These are phyloP conservation scores for Drosophila persimilis DNA, from an alignment of 1,140 invertebrate genomes.

Conservation along the genomic window DNA sequence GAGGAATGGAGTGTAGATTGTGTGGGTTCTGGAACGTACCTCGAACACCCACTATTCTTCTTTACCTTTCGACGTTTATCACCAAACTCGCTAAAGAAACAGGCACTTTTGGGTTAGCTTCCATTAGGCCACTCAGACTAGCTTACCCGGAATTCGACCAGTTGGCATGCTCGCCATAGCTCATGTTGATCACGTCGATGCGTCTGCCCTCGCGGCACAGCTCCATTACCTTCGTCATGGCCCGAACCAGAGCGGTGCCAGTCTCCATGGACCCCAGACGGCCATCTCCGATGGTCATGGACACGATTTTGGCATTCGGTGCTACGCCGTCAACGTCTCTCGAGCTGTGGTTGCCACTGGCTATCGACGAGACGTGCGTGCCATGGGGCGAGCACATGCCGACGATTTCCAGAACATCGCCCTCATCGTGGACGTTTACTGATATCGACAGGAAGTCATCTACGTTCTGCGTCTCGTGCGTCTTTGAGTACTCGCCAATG, in stretches of 20 bases:
- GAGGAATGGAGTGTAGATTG: slow-evolving; percentile 33
- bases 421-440: slow-evolving; percentile 96
- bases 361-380: slow-evolving; percentile 98
- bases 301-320: slow-evolving; percentile 97
- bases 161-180: slow-evolving; percentile 97
- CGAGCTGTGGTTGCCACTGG: slow-evolving; percentile 94
- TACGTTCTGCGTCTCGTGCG: slow-evolving; percentile 91
- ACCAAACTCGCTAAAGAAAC: slow-evolving; percentile 32
- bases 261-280: slow-evolving; percentile 97
- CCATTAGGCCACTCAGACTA: slow-evolving; percentile 9
- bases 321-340: slow-evolving; percentile 97
- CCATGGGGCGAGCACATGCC: slow-evolving; percentile 96
- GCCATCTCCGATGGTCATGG: slow-evolving; percentile 95
- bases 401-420: slow-evolving; percentile 96
- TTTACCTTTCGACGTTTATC: slow-evolving; percentile 41
- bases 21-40: slow-evolving; percentile 30
- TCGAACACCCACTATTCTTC: slow-evolving; percentile 32
- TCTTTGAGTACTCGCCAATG: slow-evolving; percentile 93
- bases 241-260: slow-evolving; percentile 93
- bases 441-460: slow-evolving; percentile 95
- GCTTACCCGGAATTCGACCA: slow-evolving; percentile 94
- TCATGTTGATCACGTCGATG: slow-evolving; percentile 98
- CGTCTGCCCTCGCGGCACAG: slow-evolving; percentile 85
- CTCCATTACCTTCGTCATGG: slow-evolving; percentile 94
- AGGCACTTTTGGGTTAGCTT: slow-evolving; percentile 12